These are phyloP conservation scores for Dioctria linearis DNA, from an alignment of 2,888 invertebrate species.

Conservation along the genomic window DNA sequence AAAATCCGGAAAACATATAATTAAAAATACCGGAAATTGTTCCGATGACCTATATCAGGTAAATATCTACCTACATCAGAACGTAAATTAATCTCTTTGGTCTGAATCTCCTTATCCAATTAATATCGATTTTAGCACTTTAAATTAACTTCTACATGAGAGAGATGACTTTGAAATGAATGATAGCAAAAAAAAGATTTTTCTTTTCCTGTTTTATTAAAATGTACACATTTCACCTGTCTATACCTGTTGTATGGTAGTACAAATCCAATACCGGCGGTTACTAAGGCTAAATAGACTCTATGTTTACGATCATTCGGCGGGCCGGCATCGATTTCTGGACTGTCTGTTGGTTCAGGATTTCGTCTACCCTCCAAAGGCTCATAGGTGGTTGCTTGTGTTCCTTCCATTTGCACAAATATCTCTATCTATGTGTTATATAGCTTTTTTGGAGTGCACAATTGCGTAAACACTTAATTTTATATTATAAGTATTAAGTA, in stretches of 20 bases:
- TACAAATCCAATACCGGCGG: constrained; percentile 91
- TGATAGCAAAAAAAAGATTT: not conserved
- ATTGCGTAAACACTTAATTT: not conserved
- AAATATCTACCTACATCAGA: no score
- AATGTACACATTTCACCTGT: constrained; percentile 47
- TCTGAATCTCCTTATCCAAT: not conserved
- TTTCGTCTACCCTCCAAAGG: constrained; percentile 68
- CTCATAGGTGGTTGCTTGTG: constrained; percentile 69
- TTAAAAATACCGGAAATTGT: not conserved
- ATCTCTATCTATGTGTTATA: not conserved
- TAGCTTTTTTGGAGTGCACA: not conserved
- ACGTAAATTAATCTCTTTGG: no score
- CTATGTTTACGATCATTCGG: constrained; percentile 70
- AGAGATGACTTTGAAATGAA: not conserved
- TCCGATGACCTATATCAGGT: not conserved
- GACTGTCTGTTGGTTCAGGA: constrained; percentile 69
- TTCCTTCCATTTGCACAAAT: constrained; percentile 62
- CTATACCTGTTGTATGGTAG: constrained; percentile 91
- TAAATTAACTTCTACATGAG: not conserved
- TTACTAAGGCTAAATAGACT: constrained; percentile 74
- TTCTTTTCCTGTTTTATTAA: not conserved
- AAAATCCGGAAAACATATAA: no score
- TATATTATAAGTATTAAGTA: not conserved
- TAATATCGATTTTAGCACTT: constrained; percentile 4
- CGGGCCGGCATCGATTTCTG: constrained; percentile 68